Base-by-base conservation (phyloP, 1,140 invertebrate species). In the Drosophila sturtevanti region DNA sequence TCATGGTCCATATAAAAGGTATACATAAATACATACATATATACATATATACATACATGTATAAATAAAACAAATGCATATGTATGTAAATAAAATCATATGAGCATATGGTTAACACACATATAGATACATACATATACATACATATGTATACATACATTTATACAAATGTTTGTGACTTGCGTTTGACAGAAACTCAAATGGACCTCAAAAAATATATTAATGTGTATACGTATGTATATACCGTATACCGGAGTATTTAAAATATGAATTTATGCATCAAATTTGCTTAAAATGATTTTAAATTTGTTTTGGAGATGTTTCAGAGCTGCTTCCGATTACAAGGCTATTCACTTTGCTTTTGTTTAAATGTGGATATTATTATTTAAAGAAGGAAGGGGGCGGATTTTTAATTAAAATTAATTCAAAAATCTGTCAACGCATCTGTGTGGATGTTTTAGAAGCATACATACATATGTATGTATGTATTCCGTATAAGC, bases 181-280 rank as follows among this genome's bases (percentile, higher is more conserved):
- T 70, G 80, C 68, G 71, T 84, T 77, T 80, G 77, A 68, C 56
- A 35, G 22, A 12, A 34, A 31, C 22, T 14, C 35, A 35, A 59
- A 38, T 38, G 34, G 16, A 22, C 11, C 58, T n/a, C n/a, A n/a
- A n/a, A 35, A 16, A 11, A 41, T 9, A 10, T n/a, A 34, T 64
- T 34, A 14, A 62, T 56, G 69, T 70, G 38, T 75, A 66, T 41
- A 24, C 2, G 4, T 41, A n/a, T n/a, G n/a, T n/a, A n/a, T n/a
- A n/a, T n/a, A n/a, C n/a, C n/a, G n/a, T n/a, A n/a, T n/a, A n/a
- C n/a, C n/a, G n/a, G n/a, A n/a, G n/a, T n/a, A n/a, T 2, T 10
- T 74, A 55, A 68, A 64, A 54, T 75, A 75, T 78, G 67, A 71
- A 69, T 64, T 87, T 79, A 87, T 87, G 82, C 82, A 79, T 70